Evolutionary conservation across 2,888 invertebrate genomes (phyloP).

Genomic region (Polydrusus cervinus): DNA sequence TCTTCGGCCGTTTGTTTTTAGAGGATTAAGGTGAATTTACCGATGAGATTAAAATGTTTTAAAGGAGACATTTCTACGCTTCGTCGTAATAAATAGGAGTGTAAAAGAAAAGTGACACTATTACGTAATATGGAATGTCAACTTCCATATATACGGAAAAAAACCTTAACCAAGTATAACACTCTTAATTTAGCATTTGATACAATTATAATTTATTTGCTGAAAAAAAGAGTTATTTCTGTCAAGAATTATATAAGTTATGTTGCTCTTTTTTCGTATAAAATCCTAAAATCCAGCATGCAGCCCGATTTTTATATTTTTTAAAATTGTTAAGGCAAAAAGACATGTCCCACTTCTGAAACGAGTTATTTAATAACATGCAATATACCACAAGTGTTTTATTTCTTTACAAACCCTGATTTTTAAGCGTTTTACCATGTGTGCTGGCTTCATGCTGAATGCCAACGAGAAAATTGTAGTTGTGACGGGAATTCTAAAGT

Average conservation of each 20-base stretch:
- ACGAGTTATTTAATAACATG: not conserved
- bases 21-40: constrained; percentile 17
- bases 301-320: too few species aligned
- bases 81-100: not conserved
- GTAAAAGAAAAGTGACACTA: not conserved
- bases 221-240: too few species aligned
- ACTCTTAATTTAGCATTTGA: too few species aligned
- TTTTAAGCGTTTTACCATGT: constrained; percentile 11
- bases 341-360: not conserved
- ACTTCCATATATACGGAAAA: too few species aligned
- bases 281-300: too few species aligned
- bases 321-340: too few species aligned
- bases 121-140: too few species aligned
- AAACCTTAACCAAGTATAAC: too few species aligned
- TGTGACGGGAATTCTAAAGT: not conserved
- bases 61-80: too few species aligned
- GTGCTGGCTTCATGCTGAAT: not conserved
- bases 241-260: too few species aligned
- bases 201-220: too few species aligned
- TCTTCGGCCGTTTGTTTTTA: constrained; percentile 19
- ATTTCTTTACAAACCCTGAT: not conserved
- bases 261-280: too few species aligned
- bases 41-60: not conserved
- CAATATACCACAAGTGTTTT: constrained; percentile 2
- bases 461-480: not conserved